Evolutionary conservation across 2,113 vertebrate genomes (phyloP).

Genomic region (Oenanthe oenanthe): DNA sequence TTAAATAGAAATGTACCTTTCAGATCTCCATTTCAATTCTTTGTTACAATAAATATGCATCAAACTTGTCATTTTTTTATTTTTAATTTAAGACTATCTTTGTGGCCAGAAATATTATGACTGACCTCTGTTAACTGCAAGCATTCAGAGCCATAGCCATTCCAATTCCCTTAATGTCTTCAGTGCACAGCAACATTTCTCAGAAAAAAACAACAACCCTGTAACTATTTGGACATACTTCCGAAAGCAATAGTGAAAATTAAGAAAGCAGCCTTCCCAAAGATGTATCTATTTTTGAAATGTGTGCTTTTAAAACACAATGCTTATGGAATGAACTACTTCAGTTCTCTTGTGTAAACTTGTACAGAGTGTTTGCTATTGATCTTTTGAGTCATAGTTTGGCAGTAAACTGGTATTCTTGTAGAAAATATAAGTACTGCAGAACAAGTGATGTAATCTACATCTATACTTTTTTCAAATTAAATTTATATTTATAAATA

Average conservation of each 20-base stretch:
- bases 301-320: slow-evolving; percentile 41
- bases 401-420: slow-evolving; percentile 46
- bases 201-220: neutral
- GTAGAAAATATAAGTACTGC: slow-evolving; percentile 48
- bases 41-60: neutral
- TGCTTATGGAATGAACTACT: slow-evolving; percentile 58
- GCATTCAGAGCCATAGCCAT: neutral
- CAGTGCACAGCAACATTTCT: neutral
- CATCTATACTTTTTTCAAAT: neutral
- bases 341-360: slow-evolving; percentile 64
- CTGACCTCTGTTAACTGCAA: neutral
- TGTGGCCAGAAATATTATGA: neutral
- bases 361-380: slow-evolving; percentile 66
- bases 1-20: neutral
- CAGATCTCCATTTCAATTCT: neutral
- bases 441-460: slow-evolving; percentile 53
- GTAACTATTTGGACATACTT: slow-evolving; percentile 28
- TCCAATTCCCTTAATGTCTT: neutral
- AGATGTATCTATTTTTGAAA: slow-evolving; percentile 38
- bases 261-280: slow-evolving; percentile 6
- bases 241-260: slow-evolving; percentile 34
- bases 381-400: slow-evolving; percentile 66
- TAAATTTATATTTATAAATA: slow-evolving; percentile 6
- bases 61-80: neutral
- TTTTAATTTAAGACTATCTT: neutral